Evolutionary conservation across 2,113 vertebrate genomes (phyloP), one percentile per base, ranked within the genome.

Genomic region (Physeter macrocephalus): DNA sequence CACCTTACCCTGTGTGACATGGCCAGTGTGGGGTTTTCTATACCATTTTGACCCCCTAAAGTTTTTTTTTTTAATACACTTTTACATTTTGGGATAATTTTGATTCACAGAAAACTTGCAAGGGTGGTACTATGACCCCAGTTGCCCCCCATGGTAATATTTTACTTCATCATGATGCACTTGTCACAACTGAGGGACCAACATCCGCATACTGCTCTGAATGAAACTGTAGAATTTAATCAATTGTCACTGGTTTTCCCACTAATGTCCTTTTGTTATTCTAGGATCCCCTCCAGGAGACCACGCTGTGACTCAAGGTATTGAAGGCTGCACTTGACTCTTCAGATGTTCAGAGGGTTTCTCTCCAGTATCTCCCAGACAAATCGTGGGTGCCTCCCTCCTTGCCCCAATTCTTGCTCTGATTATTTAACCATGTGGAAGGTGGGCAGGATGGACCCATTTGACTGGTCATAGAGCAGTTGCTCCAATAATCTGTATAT

Each of bases 61-160:
- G 12, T 5, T 57, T 23, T 25, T 39, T 18, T 54, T 75, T 83
- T 64, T 36, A 49, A 13, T 52, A 23, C 41, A 34, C 7, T 31
- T 4, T 66, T 34, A 75, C 3, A 71, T 57, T 21, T 36, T 27
- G 18, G 21, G 61, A 77, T 62, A 21, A 31, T 34, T 74, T 82
- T 59, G 27, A 62, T 10, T 78, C 71, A 67, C 6, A 39, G 6
- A 49, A 25, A 66, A 41, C 5, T 54, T 62, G 9, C 36, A 62
- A 36, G 39, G 29, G 6, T 1, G 7, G 20, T 61, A 1, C 23
- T 8, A 0, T 3, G 39, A 3, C 14, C 20, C 1, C 8, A 0
- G 5, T 41, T 13, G 2, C 20, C 14, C 2, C 59, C 21, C 12
- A 10, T 12, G 25, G 27, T 39, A 21, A 29, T 11, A 0, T 61